Conservation (phyloP, 2,888 invertebrate species). For the Dicyrtoma fusca region DNA sequence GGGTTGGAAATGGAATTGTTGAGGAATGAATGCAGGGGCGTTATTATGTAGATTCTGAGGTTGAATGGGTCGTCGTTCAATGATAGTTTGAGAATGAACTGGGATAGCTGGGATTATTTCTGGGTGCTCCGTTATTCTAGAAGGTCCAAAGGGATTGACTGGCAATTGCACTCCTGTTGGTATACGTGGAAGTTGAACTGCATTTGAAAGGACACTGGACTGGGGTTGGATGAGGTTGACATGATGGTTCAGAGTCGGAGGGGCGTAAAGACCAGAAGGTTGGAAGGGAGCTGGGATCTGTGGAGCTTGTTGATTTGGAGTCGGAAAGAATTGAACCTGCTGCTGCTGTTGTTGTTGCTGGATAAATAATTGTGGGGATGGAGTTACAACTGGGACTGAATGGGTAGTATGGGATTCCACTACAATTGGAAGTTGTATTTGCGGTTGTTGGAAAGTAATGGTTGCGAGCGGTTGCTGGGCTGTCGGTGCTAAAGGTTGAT, state of each 20-base stretch:
- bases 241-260: constrained; percentile 12
- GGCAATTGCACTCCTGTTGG: background rate
- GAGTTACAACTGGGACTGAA: constrained; percentile 13
- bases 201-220: constrained; percentile 11
- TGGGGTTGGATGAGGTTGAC: constrained; percentile 15
- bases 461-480: background rate
- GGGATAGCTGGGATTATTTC: constrained; percentile 39
- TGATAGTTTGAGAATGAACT: constrained; percentile 31
- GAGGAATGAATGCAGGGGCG: background rate
- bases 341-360: constrained; percentile 30
- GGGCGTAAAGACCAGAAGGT: constrained; percentile 30
- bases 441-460: background rate
- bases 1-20: background rate
- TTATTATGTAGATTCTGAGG: background rate
- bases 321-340: background rate
- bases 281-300: constrained; percentile 14
- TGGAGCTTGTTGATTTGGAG: constrained; percentile 6
- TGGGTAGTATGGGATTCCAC: constrained; percentile 26
- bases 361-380: background rate
- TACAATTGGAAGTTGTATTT: constrained; percentile 31
- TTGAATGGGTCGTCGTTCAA: constrained; percentile 26
- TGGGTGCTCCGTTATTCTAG: constrained; percentile 12
- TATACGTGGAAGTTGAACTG: background rate
- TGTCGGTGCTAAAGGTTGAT: background rate
- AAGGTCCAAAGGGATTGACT: background rate